These are phyloP conservation scores for Artemisiospiza belli DNA, from an alignment of 2,113 vertebrate genomes.

Conservation along the genomic window DNA sequence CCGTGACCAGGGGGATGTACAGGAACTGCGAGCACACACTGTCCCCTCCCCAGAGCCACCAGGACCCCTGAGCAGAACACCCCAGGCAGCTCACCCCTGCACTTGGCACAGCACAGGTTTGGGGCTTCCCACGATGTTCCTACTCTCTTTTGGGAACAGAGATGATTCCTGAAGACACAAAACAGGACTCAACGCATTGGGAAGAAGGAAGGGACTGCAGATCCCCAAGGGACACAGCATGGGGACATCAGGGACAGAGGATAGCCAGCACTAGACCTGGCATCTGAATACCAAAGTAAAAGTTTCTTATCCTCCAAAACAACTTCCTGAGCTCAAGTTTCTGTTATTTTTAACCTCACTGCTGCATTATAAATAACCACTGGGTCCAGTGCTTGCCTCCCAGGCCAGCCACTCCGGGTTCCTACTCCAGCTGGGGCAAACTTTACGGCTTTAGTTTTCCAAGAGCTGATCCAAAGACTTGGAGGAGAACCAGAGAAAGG, in stretches of 20 bases:
- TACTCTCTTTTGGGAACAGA: neutral
- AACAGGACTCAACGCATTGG: rapidly evolving
- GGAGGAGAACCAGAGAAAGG: constrained; percentile 49
- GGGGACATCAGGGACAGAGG: neutral
- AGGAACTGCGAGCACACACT: neutral
- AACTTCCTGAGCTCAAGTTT: constrained; percentile 12
- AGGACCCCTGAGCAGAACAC: neutral
- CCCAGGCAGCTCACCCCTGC: rapidly evolving
- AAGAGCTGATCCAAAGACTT: neutral
- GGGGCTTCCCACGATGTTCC: neutral
- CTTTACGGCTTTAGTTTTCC: constrained; percentile 17
- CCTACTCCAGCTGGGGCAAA: constrained; percentile 13
- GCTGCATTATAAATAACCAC: constrained; percentile 37
- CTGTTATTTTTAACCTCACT: constrained; percentile 24
- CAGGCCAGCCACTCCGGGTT: neutral
- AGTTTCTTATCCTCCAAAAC: neutral
- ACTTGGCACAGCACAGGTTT: neutral
- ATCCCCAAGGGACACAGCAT: neutral
- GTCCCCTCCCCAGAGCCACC: neutral
- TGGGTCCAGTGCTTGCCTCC: neutral
- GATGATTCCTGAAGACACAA: rapidly evolving
- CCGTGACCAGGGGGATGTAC: neutral
- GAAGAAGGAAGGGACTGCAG: neutral
- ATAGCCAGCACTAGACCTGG: neutral
- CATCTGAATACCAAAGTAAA: neutral